Base-by-base conservation (phyloP, 35 echinoderm and acorn worm species). In the Apostichopus californicus region DNA sequence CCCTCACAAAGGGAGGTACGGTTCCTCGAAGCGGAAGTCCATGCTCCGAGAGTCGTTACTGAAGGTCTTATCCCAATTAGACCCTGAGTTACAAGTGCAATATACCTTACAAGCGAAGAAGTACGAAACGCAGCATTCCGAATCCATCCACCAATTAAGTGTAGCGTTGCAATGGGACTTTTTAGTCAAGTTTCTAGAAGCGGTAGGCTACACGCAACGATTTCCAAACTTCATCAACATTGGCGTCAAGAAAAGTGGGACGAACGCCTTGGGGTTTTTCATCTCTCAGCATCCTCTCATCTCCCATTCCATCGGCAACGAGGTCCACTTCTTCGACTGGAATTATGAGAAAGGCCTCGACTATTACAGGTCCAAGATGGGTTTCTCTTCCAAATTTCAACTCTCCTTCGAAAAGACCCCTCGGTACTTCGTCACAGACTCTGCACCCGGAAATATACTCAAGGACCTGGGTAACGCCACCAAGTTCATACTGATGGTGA, bases 321-420 rank as follows among this genome's bases (percentile, higher is more conserved):
- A 99, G 77, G 93, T 99, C 71, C 97, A 99, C 56, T 99, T 91
- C 78, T 99, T 99, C 90, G 97, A 99, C 78, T 99, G 97, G 97
- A 99, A 95, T 80, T 96, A 99, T 85, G 60, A 92, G 9, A 92
- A 92, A 55, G 97, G 95, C 1, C 81, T 96, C 25, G 92, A 91
- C 13, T 99, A 86, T 55, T 99, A 99, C 21, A 83, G 58, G 61
- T 99, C 97, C 17, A 68, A 92, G 73, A 99, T 99, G 97, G 79
- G 80, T 5, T 99, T 94, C 81, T 77, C 97, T 4, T 80, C 92
- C 5, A 9, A 83, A 18, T 56, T 83, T 15, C 91, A 93, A 55
- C 59, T 96, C 46, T 90, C 34, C 26, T 99, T 99, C 78, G 97
- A 99, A 77, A 99, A 99, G 91, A 99, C 97, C 0, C 97, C 97